Evolutionary conservation across 30 jellyfish, hydroid and myxozoan species (phyloP).

Genomic region (Turritopsis rubra): DNA sequence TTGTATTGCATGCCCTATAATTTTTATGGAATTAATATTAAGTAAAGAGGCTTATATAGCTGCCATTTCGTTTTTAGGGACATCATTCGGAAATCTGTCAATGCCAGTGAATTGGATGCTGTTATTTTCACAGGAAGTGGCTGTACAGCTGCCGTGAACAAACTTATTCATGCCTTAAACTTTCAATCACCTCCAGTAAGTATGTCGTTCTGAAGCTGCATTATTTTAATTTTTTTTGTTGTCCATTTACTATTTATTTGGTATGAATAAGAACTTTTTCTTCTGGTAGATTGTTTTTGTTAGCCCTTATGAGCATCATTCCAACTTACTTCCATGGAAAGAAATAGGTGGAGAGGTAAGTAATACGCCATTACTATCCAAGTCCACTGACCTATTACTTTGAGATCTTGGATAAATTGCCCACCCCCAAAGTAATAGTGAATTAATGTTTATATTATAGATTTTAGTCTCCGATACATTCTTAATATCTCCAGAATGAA

Average conservation of each 20-base stretch:
- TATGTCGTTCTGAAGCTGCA: too few relatives aligned
- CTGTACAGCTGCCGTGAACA: conserved; percentile 84
- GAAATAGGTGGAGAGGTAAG: conserved; percentile 77
- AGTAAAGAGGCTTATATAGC: too few relatives aligned
- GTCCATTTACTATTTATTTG: neutral
- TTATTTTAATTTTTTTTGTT: neutral
- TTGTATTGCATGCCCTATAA: too few relatives aligned
- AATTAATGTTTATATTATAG: too few relatives aligned
- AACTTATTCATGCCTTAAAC: conserved; percentile 67
- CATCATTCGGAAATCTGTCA: conserved; percentile 61
- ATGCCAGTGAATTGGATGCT: conserved; percentile 72
- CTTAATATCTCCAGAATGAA: too few relatives aligned
- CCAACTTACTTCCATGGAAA: conserved; percentile 75
- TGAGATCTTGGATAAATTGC: too few relatives aligned
- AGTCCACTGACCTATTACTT: too few relatives aligned
- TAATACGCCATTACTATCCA: too few relatives aligned
- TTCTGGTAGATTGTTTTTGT: conserved; percentile 61
- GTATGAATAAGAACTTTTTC: neutral
- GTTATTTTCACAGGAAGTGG: conserved; percentile 83
- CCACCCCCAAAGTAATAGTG: too few relatives aligned
- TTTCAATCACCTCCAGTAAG: conserved; percentile 76
- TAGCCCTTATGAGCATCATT: conserved; percentile 86
- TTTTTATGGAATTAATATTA: too few relatives aligned
- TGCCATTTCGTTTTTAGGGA: too few relatives aligned
- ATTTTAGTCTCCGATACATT: too few relatives aligned